Conservation (phyloP, 2,888 invertebrate species). For the Stramonita haemastoma region DNA sequence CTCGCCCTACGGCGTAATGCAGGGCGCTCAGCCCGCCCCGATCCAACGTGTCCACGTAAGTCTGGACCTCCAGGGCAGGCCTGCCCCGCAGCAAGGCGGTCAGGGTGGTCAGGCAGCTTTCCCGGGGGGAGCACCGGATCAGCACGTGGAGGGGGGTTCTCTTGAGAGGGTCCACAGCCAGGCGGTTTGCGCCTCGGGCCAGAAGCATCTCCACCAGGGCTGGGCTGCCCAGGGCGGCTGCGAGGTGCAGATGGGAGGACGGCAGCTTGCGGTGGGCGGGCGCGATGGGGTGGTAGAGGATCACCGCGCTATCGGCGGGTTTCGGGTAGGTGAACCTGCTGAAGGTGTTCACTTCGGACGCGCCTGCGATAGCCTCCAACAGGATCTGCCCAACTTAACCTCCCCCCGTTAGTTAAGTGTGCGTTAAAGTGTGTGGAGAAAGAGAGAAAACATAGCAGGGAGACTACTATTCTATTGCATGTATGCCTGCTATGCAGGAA, state of each 20-base stretch:
- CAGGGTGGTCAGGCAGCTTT: not conserved
- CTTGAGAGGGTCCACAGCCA: not conserved
- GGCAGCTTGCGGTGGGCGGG: not conserved
- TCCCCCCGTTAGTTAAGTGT: too few species aligned
- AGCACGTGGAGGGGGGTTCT: not conserved
- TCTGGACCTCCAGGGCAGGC: not conserved
- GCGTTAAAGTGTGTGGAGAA: too few species aligned
- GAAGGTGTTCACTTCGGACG: not conserved
- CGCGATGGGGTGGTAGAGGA: not conserved
- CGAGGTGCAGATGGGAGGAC: conserved; percentile 4
- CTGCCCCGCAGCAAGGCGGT: not conserved
- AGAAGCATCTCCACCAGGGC: not conserved
- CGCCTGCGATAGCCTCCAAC: not conserved
- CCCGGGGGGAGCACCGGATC: not conserved
- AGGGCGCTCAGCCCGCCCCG: not conserved
- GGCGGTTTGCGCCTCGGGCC: not conserved
- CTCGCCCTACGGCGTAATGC: not conserved
- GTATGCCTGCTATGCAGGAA: too few species aligned
- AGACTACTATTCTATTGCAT: too few species aligned
- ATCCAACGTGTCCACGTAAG: not conserved
- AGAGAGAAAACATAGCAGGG: too few species aligned
- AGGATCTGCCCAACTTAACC: not conserved
- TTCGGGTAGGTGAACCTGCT: not conserved
- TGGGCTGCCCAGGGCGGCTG: not conserved
- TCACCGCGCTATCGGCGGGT: not conserved